Evolutionary conservation across 2,888 invertebrate species (phyloP), one percentile per base, ranked within the genome.

Genomic region (Thereva nobilitata): DNA sequence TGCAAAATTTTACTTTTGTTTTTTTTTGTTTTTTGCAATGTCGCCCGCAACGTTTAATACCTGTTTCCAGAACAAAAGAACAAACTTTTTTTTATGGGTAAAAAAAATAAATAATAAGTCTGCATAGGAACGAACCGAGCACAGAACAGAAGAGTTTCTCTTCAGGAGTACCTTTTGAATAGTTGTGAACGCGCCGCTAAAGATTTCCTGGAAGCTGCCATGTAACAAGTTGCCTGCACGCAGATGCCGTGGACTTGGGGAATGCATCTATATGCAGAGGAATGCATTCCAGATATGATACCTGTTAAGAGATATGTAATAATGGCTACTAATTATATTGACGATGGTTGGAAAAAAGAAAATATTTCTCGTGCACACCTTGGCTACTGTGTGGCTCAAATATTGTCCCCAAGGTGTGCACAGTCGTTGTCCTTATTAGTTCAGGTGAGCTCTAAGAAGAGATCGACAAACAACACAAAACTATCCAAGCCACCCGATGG

Each of bases 351-450:
- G 40, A 40, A 54, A 37, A 10, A 6, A 12, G 2, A 50, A 4
- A n/a, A 38, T 4, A 50, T 50, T 50, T 47, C 38, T 40, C 23
- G 23, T 5, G 41, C 47, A 45, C 40, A 53, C 40, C 49, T 50
- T 49, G 47, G 10, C 35, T 9, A 37, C 47, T 9, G 47, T 37
- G 9, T 23, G 10, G 12, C 34, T 35, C 37, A 47, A 9, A n/a
- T 44, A 6, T 38, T 7, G 47, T 45, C 47, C 38, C 23, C 50
- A 10, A 50, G 49, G 23, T 9, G 45, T 6, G 35, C 4, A 34
- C 34, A 12, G 57, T 35, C 42, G 8, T 40, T 49, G 61, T 50
- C 61, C 61, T 50, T 61, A 61, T 61, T 61, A 61, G 61, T 61
- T 50, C 61, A 50, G 41, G 41, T 61, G 38, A 41, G n/a, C 23